Conservation (phyloP, 2,888 invertebrate genomes). For the Apeira syringaria region DNA sequence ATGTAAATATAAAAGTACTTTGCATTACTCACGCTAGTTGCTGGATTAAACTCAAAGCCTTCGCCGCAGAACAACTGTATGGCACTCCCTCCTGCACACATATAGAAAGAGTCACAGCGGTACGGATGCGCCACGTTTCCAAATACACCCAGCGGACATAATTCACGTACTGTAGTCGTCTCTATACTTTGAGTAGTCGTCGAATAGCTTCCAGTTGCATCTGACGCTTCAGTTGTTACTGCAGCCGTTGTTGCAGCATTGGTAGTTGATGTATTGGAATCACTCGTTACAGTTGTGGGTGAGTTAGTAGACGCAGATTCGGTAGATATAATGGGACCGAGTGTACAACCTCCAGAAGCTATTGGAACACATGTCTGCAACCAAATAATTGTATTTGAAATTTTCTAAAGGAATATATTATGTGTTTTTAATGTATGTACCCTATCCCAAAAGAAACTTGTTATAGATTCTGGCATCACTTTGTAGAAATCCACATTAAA, state of each 20-base stretch:
- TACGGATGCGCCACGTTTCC: conserved; percentile 48
- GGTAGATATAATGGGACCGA: conserved; percentile 1
- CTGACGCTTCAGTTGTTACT: conserved; percentile 1
- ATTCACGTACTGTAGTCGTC: conserved; percentile 14
- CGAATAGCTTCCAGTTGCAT: conserved; percentile 1
- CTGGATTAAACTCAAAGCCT: conserved; percentile 41
- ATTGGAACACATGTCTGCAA: conserved; percentile 9
- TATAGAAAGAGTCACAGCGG: conserved; percentile 44
- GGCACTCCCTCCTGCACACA: conserved; percentile 44
- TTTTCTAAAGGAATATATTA: too few relatives aligned
- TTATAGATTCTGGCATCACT: too few relatives aligned
- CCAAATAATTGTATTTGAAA: not conserved
- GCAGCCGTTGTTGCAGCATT: not conserved
- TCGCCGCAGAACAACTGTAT: conserved; percentile 38
- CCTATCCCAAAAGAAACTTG: too few relatives aligned
- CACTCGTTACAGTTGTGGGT: not conserved
- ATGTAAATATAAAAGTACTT: too few relatives aligned
- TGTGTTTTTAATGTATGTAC: too few relatives aligned
- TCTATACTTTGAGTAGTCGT: not conserved
- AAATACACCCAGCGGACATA: conserved; percentile 40
- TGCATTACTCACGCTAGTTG: not conserved
- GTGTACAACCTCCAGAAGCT: conserved; percentile 6
- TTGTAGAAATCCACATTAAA: too few relatives aligned
- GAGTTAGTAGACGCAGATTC: not conserved
- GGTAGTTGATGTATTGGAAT: not conserved